Evolutionary conservation across 2,797 vertebrate genomes (phyloP), one percentile per base, ranked within the genome.

Genomic region (Muraenolepis orangiensis): DNA sequence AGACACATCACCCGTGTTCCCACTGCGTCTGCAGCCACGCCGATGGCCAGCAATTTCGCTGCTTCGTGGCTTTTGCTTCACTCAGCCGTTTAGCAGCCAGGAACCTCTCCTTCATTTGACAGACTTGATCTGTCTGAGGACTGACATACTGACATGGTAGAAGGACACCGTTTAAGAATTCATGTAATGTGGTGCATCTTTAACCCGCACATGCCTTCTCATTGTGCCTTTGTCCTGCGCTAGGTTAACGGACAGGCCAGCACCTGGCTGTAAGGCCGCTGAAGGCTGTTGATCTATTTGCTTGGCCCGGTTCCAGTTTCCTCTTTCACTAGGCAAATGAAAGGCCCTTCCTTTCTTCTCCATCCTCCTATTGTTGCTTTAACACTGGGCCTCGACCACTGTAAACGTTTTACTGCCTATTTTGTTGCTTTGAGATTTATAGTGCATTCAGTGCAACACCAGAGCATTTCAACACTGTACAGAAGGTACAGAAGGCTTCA

Each of bases 1-100:
- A 93, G 91, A 88, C 91, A 89, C 85, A 89, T 91, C 89, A 89
- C 74, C 81, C 74, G 32, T 46, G 40, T 73, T 72, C 67, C 81
- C 82, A 82, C 78, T 31, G 75, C 79, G 80, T 66, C 85, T n/a
- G n/a, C n/a, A n/a, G n/a, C n/a, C n/a, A n/a, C n/a, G n/a, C n/a
- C n/a, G n/a, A 29, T 4, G 61, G 26, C 29, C 26, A 18, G 23
- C 26, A 1, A 66, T 30, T 29, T 30, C 51, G 29, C 26, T 13
- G 26, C 23, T 30, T 14, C 13, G 13, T 30, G 14, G 64, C 28
- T 30, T 23, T 57, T 26, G 40, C 28, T 67, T 31, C 29, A 51
- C 46, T 18, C 1, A 18, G 5, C 20, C 1, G 4, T 7, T 23
- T 61, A 20, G 23, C 4, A 61, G 20, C 20, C 57, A 61, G 40